Evolutionary conservation across 1,140 invertebrate species (phyloP).

Genomic region (Teleopsis dalmanni): DNA sequence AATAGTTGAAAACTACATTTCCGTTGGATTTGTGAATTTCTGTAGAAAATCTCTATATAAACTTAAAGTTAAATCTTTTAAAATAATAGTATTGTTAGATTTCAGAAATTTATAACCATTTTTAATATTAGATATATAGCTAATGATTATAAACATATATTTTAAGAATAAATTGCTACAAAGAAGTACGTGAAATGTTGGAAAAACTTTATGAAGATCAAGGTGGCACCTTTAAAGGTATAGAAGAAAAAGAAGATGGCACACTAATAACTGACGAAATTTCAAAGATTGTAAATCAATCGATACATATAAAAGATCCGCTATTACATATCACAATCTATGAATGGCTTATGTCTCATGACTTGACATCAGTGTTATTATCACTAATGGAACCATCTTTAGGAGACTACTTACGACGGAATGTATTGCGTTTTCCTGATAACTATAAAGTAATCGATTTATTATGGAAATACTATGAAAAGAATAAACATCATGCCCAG

Average conservation of each 20-base stretch:
- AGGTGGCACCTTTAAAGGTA: slow-evolving; percentile 30
- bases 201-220: slow-evolving; percentile 62
- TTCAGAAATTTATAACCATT: too few species aligned
- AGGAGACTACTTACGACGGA: slow-evolving; percentile 68
- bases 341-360: slow-evolving; percentile 77
- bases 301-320: slow-evolving; percentile 64
- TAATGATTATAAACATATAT: too few species aligned
- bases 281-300: slow-evolving; percentile 46
- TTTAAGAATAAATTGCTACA: slow-evolving; percentile 69
- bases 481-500: slow-evolving; percentile 80
- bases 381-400: slow-evolving; percentile 68
- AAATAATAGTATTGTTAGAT: too few species aligned
- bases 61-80: too few species aligned
- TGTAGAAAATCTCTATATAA: too few species aligned
- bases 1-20: too few species aligned
- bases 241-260: neutral
- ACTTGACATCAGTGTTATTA: slow-evolving; percentile 65
- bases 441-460: slow-evolving; percentile 70
- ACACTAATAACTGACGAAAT: slow-evolving; percentile 32
- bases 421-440: slow-evolving; percentile 47
- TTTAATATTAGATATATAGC: too few species aligned
- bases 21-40: too few species aligned
- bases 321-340: slow-evolving; percentile 84
- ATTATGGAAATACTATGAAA: slow-evolving; percentile 96
- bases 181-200: slow-evolving; percentile 72